Percentiles rank a stretch among this genome's conserved stretches.
These are phyloP conservation scores for Xestoiulus laeticollis DNA, from an alignment of 2,888 invertebrate species.

Conservation along the genomic window DNA sequence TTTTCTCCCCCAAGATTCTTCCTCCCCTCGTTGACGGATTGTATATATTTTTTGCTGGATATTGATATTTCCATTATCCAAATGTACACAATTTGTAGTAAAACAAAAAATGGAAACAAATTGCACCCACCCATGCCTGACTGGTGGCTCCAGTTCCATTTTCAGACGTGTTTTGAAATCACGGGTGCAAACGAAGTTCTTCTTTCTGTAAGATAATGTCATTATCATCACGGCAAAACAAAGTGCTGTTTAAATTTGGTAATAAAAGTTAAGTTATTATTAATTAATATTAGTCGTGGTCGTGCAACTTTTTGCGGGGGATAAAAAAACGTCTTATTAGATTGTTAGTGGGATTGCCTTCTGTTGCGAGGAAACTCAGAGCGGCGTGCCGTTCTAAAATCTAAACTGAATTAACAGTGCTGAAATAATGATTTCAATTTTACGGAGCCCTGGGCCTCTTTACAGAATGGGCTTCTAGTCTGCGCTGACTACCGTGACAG, in stretches of 20 bases:
- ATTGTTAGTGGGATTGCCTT: neutral
- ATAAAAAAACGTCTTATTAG: neutral
- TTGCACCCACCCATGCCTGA: neutral
- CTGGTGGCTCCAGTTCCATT: neutral
- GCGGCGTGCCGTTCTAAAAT: neutral
- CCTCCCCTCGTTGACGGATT: neutral
- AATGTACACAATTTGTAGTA: slow-evolving; percentile 25
- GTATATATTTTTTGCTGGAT: slow-evolving; percentile 35
- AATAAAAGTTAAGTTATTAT: slow-evolving; percentile 31
- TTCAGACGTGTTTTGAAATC: neutral
- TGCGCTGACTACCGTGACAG: neutral
- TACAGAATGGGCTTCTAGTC: neutral
- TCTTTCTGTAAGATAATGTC: slow-evolving; percentile 6
- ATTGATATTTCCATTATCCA: slow-evolving; percentile 18
- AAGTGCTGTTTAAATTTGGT: neutral
- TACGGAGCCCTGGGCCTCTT: neutral
- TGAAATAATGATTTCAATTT: neutral
- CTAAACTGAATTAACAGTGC: neutral
- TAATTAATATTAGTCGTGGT: neutral
- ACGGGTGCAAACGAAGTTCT: neutral
- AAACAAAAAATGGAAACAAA: neutral
- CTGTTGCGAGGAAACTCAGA: neutral
- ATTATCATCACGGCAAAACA: neutral
- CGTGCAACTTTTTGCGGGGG: neutral
- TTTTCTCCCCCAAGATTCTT: neutral